Percentiles rank a stretch among this genome's conserved stretches.
Evolutionary conservation across 2,113 vertebrate genomes (phyloP).

Genomic region (Bettongia penicillata): DNA sequence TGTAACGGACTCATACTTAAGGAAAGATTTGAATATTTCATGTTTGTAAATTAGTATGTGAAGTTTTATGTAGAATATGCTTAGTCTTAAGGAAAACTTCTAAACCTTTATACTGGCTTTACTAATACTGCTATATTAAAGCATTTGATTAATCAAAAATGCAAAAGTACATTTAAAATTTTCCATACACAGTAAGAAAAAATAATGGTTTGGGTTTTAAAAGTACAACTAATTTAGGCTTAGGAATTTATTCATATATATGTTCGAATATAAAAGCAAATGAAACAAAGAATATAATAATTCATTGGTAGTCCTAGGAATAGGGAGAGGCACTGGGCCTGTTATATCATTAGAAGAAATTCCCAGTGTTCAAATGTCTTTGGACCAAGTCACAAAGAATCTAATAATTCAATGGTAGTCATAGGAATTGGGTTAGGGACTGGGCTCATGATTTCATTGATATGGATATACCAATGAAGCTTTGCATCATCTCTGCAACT

Average conservation of each 20-base stretch:
- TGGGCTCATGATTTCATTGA: not conserved
- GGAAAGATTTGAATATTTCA: not conserved
- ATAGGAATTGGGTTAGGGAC: too few species aligned
- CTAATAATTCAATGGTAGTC: not conserved
- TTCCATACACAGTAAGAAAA: not conserved
- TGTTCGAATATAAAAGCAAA: not conserved
- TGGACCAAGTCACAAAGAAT: not conserved
- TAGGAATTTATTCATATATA: not conserved
- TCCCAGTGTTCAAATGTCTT: not conserved
- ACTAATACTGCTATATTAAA: not conserved
- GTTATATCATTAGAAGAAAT: not conserved
- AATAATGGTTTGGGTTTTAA: not conserved
- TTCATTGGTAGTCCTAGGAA: not conserved
- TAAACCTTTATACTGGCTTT: not conserved
- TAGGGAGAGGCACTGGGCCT: not conserved
- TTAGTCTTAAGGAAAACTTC: slow-evolving; percentile 8
- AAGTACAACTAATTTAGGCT: not conserved
- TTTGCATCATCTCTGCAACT: not conserved
- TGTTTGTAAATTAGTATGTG: not conserved
- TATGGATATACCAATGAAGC: not conserved
- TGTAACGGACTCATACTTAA: not conserved
- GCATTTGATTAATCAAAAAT: slow-evolving; percentile 17
- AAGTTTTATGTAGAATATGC: not conserved
- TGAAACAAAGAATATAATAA: not conserved
- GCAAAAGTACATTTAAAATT: not conserved